Conservation (phyloP, 2,797 vertebrate genomes). For the Phoeniculus purpureus region DNA sequence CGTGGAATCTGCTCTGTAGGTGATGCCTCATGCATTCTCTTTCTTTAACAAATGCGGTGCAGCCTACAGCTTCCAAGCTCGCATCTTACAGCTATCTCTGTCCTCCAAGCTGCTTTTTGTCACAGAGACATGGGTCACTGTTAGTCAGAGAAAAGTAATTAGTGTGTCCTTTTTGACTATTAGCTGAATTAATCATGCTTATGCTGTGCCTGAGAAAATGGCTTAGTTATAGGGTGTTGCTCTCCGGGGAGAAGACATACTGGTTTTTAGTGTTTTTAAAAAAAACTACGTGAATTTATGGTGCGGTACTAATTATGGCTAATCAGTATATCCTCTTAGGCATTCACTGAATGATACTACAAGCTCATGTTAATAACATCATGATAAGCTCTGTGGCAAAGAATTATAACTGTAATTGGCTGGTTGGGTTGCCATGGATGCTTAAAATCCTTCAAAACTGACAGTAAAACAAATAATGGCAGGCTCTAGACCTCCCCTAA, state of each 20-base stretch:
- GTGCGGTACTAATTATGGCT: constrained; percentile 32
- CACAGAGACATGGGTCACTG: neutral
- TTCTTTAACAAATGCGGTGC: neutral
- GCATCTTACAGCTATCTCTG: neutral
- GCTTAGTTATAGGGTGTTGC: constrained; percentile 27
- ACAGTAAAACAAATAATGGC: constrained; percentile 1
- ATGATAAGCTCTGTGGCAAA: constrained; percentile 5
- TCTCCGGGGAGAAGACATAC: constrained; percentile 8
- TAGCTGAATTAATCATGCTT: constrained; percentile 53
- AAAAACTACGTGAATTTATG: constrained; percentile 38
- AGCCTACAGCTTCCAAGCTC: neutral
- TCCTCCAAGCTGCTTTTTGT: neutral
- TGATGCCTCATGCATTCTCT: neutral
- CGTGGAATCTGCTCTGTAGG: neutral
- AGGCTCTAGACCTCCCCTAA: neutral
- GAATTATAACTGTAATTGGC: constrained; percentile 28
- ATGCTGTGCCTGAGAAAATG: constrained; percentile 15
- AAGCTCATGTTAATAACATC: neutral
- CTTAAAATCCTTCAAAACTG: constrained; percentile 37
- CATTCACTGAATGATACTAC: neutral
- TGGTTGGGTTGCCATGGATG: neutral
- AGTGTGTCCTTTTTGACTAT: constrained; percentile 23
- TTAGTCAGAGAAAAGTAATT: constrained; percentile 44
- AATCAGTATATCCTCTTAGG: constrained; percentile 21
- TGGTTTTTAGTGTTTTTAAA: constrained; percentile 59